Percentiles rank a stretch among this genome's conserved stretches.
Conservation (phyloP, 2,888 invertebrate species). For the Coenonympha arcania region DNA sequence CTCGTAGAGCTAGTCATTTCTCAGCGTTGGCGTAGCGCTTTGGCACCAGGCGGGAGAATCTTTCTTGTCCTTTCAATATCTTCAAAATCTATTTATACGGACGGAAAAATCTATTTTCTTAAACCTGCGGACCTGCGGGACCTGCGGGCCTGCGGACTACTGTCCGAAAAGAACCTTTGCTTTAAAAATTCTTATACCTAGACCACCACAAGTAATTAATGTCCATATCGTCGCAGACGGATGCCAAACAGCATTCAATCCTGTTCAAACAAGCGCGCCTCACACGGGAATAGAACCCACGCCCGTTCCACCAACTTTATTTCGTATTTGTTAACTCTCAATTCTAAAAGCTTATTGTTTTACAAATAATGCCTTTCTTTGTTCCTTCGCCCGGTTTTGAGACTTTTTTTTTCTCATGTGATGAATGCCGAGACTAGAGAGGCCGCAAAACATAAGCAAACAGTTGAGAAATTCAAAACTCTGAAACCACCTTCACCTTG, state of each 20-base stretch:
- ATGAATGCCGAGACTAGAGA: slow-evolving; percentile 6
- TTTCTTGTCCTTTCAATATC: no score
- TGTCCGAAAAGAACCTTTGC: no score
- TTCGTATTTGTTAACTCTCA: slow-evolving; percentile 28
- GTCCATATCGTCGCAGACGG: slow-evolving; percentile 56
- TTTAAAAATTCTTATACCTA: no score
- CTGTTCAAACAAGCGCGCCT: slow-evolving; percentile 43
- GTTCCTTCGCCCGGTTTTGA: slow-evolving; percentile 7
- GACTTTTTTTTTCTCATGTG: slow-evolving; percentile 7
- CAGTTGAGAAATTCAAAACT: not conserved
- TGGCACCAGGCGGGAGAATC: no score
- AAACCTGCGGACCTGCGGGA: no score
- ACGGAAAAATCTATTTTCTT: no score
- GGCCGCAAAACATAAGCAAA: slow-evolving; percentile 2
- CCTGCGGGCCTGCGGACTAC: no score
- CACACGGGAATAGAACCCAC: slow-evolving; percentile 43
- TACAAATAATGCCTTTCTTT: slow-evolving; percentile 13
- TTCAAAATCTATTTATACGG: no score
- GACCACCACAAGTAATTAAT: slow-evolving; percentile 18
- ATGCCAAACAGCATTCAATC: slow-evolving; percentile 53
- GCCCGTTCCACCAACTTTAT: slow-evolving; percentile 25
- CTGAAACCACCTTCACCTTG: not conserved
- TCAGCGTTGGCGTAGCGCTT: no score
- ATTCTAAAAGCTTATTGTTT: slow-evolving; percentile 22
- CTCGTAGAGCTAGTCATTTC: no score